These are phyloP conservation scores for Caenorhabditis uteleia DNA, from an alignment of 2,888 invertebrate genomes.

Conservation along the genomic window DNA sequence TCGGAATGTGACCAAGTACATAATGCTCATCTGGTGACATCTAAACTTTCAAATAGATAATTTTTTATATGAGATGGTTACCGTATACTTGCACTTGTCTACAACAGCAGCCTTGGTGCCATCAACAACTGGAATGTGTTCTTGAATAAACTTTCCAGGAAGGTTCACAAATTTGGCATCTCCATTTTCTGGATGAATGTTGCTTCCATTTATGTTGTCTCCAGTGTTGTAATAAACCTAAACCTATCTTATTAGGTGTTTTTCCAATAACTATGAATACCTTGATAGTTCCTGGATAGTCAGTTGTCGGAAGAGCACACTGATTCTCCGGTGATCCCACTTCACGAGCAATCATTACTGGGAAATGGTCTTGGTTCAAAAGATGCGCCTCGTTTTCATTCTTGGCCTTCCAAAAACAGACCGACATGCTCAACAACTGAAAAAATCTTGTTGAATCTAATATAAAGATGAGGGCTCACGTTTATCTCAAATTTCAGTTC, in stretches of 20 bases:
- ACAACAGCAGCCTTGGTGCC: conserved; percentile 21
- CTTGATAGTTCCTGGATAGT: conserved; percentile 44
- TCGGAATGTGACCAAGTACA: conserved; percentile 41
- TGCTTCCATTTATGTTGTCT: conserved; percentile 17
- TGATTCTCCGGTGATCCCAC: conserved; percentile 23
- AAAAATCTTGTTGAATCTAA: conserved; percentile 2
- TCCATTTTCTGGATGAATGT: conserved; percentile 17
- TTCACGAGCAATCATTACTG: conserved; percentile 41
- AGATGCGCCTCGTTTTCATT: conserved; percentile 9
- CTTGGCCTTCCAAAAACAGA: conserved; percentile 45
- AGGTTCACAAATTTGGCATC: conserved; percentile 21
- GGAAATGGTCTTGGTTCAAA: conserved; percentile 34
- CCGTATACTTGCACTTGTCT: conserved; percentile 53
- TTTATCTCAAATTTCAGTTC: conserved; percentile 44
- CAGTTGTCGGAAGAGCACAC: conserved; percentile 37
- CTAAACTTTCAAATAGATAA: conserved; percentile 15
- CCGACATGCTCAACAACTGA: conserved; percentile 39
- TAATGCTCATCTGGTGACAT: conserved; percentile 49
- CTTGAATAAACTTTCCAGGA: conserved; percentile 34
- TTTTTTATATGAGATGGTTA: conserved; percentile 6
- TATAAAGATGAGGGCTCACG: conserved; percentile 18
- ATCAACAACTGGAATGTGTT: conserved; percentile 42
- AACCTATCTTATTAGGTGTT: too few species aligned
- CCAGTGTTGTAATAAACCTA: conserved; percentile 38
- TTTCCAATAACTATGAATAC: too few species aligned